These are phyloP conservation scores for Castor canadensis DNA, from an alignment of 2,113 vertebrate genomes.

Conservation along the genomic window DNA sequence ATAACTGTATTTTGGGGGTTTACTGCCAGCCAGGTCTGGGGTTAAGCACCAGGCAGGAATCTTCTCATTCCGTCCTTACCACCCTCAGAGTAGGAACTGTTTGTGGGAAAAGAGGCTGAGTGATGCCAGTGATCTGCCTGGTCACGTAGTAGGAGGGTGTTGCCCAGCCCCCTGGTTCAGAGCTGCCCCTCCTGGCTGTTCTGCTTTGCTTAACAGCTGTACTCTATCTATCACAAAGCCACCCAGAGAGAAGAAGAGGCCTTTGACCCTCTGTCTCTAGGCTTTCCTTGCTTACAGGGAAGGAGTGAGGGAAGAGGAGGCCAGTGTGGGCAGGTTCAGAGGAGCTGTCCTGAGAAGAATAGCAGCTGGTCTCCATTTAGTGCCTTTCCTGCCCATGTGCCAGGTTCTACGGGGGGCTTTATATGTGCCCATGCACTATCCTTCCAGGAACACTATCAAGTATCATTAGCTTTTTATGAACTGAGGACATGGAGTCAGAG, in stretches of 20 bases:
- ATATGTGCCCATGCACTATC: accelerated
- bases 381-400: not conserved
- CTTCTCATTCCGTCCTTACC: not conserved
- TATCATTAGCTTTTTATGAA: accelerated
- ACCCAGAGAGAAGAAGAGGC: not conserved
- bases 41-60: not conserved
- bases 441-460: not conserved
- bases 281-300: not conserved
- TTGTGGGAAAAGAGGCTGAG: not conserved
- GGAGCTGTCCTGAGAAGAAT: not conserved
- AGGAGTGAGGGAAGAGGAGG: not conserved
- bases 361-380: not conserved
- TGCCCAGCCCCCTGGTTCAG: not conserved
- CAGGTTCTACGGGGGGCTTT: not conserved
- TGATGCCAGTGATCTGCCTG: not conserved
- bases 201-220: too few relatives aligned
- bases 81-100: not conserved
- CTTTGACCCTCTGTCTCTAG: too few relatives aligned
- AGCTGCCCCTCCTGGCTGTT: not conserved
- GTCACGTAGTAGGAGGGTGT: not conserved
- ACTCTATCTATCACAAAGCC: not conserved
- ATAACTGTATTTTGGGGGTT: not conserved
- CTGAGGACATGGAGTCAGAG: not conserved
- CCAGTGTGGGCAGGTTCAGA: not conserved
- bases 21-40: not conserved